Evolutionary conservation across 2,888 invertebrate genomes (phyloP).

Genomic region (Leptarthrus brevirostris): DNA sequence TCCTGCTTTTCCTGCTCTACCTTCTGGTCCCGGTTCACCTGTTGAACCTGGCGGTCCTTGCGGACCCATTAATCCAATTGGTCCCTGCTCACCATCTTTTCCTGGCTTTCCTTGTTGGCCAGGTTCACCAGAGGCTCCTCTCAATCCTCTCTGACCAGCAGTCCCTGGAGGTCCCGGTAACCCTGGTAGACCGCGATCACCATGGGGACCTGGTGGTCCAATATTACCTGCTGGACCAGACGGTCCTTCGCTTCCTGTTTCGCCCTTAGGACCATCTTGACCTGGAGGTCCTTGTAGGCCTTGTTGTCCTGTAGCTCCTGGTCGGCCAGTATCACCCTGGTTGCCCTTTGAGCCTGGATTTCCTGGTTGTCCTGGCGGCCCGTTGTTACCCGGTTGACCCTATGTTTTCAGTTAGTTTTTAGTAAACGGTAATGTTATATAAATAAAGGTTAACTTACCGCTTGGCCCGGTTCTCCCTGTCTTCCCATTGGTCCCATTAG

Average conservation of each 20-base stretch:
- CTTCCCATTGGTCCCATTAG: slow-evolving; percentile 81
- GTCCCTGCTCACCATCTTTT: slow-evolving; percentile 78
- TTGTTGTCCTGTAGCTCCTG: slow-evolving; percentile 75
- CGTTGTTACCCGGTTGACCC: slow-evolving; percentile 79
- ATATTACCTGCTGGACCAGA: slow-evolving; percentile 70
- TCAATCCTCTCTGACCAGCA: slow-evolving; percentile 58
- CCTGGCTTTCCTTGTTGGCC: slow-evolving; percentile 81
- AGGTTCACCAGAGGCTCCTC: slow-evolving; percentile 72
- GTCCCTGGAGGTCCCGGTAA: slow-evolving; percentile 60
- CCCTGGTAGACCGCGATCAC: slow-evolving; percentile 58
- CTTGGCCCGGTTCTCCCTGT: slow-evolving; percentile 79
- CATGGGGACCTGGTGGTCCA: slow-evolving; percentile 72
- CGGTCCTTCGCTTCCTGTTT: slow-evolving; percentile 76
- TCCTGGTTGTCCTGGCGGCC: slow-evolving; percentile 77
- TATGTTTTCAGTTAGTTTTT: no score
- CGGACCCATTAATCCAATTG: slow-evolving; percentile 74
- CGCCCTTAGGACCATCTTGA: slow-evolving; percentile 80
- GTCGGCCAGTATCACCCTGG: slow-evolving; percentile 76
- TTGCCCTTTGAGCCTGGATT: slow-evolving; percentile 77
- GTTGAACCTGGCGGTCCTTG: slow-evolving; percentile 73
- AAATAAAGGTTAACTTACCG: slow-evolving; percentile 68
- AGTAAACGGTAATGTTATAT: no score
- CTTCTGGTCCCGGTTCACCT: slow-evolving; percentile 73
- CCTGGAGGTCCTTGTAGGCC: slow-evolving; percentile 81
- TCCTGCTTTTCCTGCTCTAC: slow-evolving; percentile 75